phyloP scores from a whole-genome alignment of 2,888 invertebrate species.

The Cheilosia impressa region DNA sequence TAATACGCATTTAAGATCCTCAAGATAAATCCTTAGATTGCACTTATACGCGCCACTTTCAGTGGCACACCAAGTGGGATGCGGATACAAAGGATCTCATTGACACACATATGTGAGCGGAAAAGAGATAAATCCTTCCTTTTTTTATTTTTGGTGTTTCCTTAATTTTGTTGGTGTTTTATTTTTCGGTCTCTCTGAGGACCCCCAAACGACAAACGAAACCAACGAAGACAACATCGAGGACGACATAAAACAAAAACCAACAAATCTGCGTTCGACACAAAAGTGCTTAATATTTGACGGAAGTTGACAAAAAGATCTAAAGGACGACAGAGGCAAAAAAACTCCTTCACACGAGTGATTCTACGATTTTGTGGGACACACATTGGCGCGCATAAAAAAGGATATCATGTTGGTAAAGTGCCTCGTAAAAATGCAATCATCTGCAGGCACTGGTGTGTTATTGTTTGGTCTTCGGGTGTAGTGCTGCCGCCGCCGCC shows the following conservation, averaged over 20 bases:
- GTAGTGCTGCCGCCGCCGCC: background rate
- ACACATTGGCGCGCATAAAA: constrained; percentile 69
- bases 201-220: constrained; percentile 40
- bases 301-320: constrained; percentile 65
- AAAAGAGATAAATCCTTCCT: constrained; percentile 56
- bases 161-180: constrained; percentile 4
- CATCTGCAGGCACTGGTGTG: constrained; percentile 76
- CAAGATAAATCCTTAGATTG: constrained; percentile 64
- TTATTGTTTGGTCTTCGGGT: constrained; percentile 67
- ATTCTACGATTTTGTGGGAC: constrained; percentile 19
- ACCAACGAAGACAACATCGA: constrained; percentile 36
- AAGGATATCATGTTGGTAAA: constrained; percentile 67
- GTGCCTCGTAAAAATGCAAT: constrained; percentile 77
- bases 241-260: constrained; percentile 67
- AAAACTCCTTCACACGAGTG: constrained; percentile 58
- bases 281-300: constrained; percentile 69
- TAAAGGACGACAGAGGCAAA: constrained; percentile 24
- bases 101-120: constrained; percentile 35
- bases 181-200: constrained; percentile 26
- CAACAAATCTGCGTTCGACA: constrained; percentile 68
- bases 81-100: constrained; percentile 55
- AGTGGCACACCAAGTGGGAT: constrained; percentile 32
- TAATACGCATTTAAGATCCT: constrained; percentile 64
- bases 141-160: constrained; percentile 35
- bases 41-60: constrained; percentile 60